Evolutionary conservation across 2,888 invertebrate species (phyloP).

Genomic region (Eubasilissa splendida): DNA sequence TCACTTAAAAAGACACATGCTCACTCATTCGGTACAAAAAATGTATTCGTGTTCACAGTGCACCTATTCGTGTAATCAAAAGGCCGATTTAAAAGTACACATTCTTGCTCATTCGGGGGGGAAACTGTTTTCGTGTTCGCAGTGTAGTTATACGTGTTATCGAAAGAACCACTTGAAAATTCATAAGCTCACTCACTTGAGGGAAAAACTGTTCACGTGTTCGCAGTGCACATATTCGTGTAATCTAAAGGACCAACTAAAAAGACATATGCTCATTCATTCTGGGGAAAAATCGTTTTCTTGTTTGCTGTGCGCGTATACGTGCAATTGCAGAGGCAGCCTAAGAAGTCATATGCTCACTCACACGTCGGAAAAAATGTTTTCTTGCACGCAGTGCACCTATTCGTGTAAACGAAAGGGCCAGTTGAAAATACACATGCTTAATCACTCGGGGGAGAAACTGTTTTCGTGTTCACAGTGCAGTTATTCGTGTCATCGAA

Average conservation of each 20-base stretch:
- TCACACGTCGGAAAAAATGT: not conserved
- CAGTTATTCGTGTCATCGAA: not conserved
- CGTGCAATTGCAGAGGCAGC: not conserved
- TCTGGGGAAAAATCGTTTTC: too few species aligned
- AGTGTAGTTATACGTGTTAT: not conserved
- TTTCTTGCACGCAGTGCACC: not conserved
- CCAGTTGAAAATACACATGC: constrained; percentile 4
- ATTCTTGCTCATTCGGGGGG: too few species aligned
- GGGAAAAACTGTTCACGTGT: constrained; percentile 28
- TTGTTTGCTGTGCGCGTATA: not conserved
- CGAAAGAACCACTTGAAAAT: too few species aligned
- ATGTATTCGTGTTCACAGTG: not conserved
- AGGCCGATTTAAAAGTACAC: too few species aligned
- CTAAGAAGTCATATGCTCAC: not conserved
- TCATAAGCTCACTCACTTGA: too few species aligned
- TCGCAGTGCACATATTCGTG: not conserved
- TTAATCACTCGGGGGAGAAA: constrained; percentile 7
- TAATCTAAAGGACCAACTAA: too few species aligned
- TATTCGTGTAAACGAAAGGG: constrained; percentile 1
- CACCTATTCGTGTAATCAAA: too few species aligned
- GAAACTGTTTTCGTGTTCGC: too few species aligned
- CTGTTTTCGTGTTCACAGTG: not conserved
- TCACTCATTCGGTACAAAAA: constrained; percentile 1
- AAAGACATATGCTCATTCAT: too few species aligned
- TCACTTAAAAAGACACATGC: constrained; percentile 5